Percentiles rank a stretch among this genome's conserved stretches.
phyloP scores from a whole-genome alignment of 2,113 vertebrate genomes.

The Pleuronectes platessa region DNA sequence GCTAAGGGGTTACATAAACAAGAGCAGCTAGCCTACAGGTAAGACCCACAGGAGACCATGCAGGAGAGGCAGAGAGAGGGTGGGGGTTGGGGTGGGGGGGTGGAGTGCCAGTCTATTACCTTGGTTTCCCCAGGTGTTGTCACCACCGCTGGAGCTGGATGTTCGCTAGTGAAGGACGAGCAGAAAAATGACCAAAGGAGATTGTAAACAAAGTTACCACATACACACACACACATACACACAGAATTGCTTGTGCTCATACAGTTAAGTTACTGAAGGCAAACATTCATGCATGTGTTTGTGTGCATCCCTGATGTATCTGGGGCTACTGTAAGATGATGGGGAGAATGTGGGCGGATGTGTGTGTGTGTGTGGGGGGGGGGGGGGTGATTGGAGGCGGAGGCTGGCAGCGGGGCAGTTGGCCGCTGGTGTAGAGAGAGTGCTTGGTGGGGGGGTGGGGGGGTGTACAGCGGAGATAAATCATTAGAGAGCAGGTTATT shows the following conservation, averaged over 20 bases:
- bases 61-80: constrained; percentile 38
- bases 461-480: constrained; percentile 77
- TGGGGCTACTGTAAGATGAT: constrained; percentile 63
- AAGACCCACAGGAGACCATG: constrained; percentile 74
- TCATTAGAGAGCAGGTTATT: constrained; percentile 92
- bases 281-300: constrained; percentile 49
- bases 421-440: constrained; percentile 70
- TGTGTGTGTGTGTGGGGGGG: constrained; percentile 24
- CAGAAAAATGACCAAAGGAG: constrained; percentile 71
- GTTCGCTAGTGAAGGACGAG: constrained; percentile 67
- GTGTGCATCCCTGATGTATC: constrained; percentile 63
- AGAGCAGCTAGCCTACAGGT: constrained; percentile 77
- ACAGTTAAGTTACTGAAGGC: constrained; percentile 45
- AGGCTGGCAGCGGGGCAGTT: constrained; percentile 78
- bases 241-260: constrained; percentile 41
- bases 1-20: constrained; percentile 77
- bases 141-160: constrained; percentile 62
- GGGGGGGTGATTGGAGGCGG: constrained; percentile 56
- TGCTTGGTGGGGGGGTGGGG: constrained; percentile 27
- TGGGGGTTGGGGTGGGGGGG: background rate
- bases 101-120: constrained; percentile 59
- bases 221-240: background rate
- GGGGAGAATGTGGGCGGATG: constrained; percentile 68
- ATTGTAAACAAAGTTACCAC: constrained; percentile 62
- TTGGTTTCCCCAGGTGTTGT: constrained; percentile 63